phyloP scores from a whole-genome alignment of 2,797 vertebrate genomes.

The Forpus xanthops region DNA sequence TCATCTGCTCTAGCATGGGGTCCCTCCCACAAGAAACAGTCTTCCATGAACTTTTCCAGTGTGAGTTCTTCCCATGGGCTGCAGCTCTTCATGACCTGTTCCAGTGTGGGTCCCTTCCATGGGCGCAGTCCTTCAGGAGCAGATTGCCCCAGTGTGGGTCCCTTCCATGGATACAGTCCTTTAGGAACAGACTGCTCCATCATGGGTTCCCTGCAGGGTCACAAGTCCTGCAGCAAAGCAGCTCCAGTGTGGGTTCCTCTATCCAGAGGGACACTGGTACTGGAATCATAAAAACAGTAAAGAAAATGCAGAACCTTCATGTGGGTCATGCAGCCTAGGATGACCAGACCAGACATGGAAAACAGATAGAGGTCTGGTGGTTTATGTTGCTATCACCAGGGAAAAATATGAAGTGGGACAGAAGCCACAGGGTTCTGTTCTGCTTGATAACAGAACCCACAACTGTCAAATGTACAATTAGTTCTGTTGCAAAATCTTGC shows the following conservation, averaged over 20 bases:
- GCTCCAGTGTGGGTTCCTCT: background rate
- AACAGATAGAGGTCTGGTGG: background rate
- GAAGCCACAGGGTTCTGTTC: background rate
- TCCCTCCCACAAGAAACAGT: background rate
- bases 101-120: background rate
- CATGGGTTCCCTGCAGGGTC: rapidly evolving
- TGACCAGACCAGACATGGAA: background rate
- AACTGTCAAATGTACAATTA: background rate
- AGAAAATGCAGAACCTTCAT: background rate
- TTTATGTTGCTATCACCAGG: background rate
- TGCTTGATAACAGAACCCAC: background rate
- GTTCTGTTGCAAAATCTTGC: background rate
- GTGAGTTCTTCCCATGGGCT: background rate
- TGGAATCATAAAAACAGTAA: background rate
- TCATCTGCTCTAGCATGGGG: background rate
- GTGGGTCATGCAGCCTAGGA: background rate
- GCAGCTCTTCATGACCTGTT: background rate
- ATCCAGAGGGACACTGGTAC: background rate
- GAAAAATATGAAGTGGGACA: background rate
- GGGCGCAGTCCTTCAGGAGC: background rate
- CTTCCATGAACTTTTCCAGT: background rate
- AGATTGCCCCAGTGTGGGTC: background rate
- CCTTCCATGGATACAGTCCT: background rate
- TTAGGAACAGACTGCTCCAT: background rate
- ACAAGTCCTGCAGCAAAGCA: background rate